Evolutionary conservation across 2,888 invertebrate species (phyloP).

Genomic region (Apamea epomidion): DNA sequence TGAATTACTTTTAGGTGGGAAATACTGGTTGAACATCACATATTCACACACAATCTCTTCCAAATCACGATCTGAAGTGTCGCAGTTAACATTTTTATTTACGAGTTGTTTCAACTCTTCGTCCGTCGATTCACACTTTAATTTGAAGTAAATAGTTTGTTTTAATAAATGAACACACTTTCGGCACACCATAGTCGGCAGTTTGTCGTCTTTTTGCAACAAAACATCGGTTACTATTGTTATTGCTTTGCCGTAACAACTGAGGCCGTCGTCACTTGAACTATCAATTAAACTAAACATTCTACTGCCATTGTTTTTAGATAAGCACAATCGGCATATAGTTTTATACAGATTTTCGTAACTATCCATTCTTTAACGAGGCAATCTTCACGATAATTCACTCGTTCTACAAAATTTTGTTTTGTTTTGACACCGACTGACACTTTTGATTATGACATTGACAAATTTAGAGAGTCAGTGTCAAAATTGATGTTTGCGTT

Average conservation of each 20-base stretch:
- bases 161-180: slow-evolving; percentile 79
- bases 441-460: slow-evolving; percentile 35
- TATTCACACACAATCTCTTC: slow-evolving; percentile 75
- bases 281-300: slow-evolving; percentile 80
- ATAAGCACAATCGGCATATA: slow-evolving; percentile 83
- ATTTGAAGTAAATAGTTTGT: slow-evolving; percentile 81
- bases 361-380: slow-evolving; percentile 69
- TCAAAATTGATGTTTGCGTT: slow-evolving; percentile 36
- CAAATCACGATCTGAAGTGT: slow-evolving; percentile 52
- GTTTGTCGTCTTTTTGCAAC: slow-evolving; percentile 74
- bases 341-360: slow-evolving; percentile 76
- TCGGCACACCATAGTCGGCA: slow-evolving; percentile 80
- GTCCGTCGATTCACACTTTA: slow-evolving; percentile 80
- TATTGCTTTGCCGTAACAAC: slow-evolving; percentile 79
- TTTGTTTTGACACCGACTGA: slow-evolving; percentile 28
- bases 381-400: not conserved
- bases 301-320: slow-evolving; percentile 69
- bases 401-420: slow-evolving; percentile 9
- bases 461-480: slow-evolving; percentile 9
- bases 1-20: slow-evolving; percentile 57
- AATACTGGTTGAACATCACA: slow-evolving; percentile 73
- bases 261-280: slow-evolving; percentile 73
- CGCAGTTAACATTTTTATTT: slow-evolving; percentile 49
- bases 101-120: slow-evolving; percentile 69
- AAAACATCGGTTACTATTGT: slow-evolving; percentile 75